Conservation (phyloP, 1,140 invertebrate genomes). For the Drosophila athabasca region DNA sequence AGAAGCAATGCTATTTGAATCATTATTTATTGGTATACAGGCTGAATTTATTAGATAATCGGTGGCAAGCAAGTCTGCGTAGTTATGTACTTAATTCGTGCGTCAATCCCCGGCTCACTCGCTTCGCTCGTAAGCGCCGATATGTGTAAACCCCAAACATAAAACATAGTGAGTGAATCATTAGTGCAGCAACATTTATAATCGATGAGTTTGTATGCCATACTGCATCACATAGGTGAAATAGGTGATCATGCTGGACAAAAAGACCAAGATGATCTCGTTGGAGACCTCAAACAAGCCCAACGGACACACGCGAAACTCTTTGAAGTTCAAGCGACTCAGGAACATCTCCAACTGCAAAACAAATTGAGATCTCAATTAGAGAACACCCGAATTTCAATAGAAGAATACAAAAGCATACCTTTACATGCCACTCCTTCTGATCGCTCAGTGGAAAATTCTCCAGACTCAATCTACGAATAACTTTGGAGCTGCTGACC, state of each 20-base stretch:
- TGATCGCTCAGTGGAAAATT: constrained; percentile 53
- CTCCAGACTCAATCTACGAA: constrained; percentile 50
- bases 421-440: constrained; percentile 57
- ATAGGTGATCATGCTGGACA: constrained; percentile 65
- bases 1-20: no score
- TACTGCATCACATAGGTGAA: constrained; percentile 63
- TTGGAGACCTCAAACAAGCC: constrained; percentile 67
- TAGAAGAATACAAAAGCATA: constrained; percentile 2
- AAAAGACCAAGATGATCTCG: constrained; percentile 59
- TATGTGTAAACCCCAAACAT: no score
- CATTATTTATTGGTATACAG: no score
- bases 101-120: no score
- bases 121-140: no score
- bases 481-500: constrained; percentile 44
- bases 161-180: no score
- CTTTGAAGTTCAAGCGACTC: constrained; percentile 50
- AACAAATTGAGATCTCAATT: background rate
- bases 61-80: no score
- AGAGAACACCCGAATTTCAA: background rate
- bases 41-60: no score
- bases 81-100: no score
- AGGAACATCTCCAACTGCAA: constrained; percentile 65
- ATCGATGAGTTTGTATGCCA: constrained; percentile 50
- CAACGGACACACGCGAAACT: constrained; percentile 59
- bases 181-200: background rate